Base-by-base conservation (phyloP, 2,888 invertebrate genomes). In the Pseudolycoriella hygida region DNA sequence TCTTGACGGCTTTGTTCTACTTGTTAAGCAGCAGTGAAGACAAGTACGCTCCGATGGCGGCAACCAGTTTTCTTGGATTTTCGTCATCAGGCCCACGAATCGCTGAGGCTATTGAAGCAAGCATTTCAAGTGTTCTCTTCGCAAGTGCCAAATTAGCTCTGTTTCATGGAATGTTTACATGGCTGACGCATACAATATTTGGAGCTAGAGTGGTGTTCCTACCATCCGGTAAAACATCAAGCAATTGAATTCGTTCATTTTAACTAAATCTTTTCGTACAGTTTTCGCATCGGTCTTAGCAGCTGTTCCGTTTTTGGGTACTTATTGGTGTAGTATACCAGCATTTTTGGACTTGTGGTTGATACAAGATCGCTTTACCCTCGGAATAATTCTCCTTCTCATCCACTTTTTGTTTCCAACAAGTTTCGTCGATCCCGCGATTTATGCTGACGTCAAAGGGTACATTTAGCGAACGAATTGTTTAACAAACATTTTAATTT, bases 121-220 rank as follows among this genome's bases (percentile, higher is more conserved):
- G 89, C 1, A 80, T 90, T 45, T 92, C 90, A 54, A 90, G 92
- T 54, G 97, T 98, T 12, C 88, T 98, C 60, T 77, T 87, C 48
- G 94, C 96, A 0, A 93, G 96, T 2, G 83, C 94, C 56, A 98
- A 25, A 25, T 88, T 97, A 77, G 88, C 93, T 1, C 71, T 86
- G 1, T 98, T 98, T 68, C 97, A 98, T 61, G 97, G 96, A 0
- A 71, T 97, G 50, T 98, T 96, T 79, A 97, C 97, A 0, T 98
- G 96, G 92, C 76, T 97, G 50, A 85, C 92, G 44, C 97, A 98
- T 64, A 90, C 88, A 52, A 68, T 97, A 11, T 96, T 97, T 60
- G 87, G 87, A 47, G 86, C 85, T 3, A 88, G 90, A 64, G 87
- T 98, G 49, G 88, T 97, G 31, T 97, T 94, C 63, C 72, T 97